These are phyloP conservation scores for Cryptus armator DNA, from an alignment of 2,888 invertebrate genomes.

Conservation along the genomic window DNA sequence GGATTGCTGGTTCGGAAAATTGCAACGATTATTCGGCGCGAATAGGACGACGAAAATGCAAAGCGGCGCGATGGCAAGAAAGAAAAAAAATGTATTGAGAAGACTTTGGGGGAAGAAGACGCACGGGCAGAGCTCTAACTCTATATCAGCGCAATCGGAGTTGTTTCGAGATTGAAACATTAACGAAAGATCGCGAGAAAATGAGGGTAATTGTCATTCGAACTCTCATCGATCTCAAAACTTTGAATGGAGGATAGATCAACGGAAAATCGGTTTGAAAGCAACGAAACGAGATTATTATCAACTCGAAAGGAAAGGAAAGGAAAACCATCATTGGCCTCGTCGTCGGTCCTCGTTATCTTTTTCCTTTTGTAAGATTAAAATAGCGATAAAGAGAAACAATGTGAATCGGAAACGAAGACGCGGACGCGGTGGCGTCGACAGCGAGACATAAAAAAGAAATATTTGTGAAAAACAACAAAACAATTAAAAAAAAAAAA, in stretches of 20 bases:
- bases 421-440: slow-evolving; percentile 13
- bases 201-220: not conserved
- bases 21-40: slow-evolving; percentile 25
- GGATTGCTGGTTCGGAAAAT: not conserved
- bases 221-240: not conserved
- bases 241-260: not conserved
- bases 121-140: not conserved
- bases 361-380: slow-evolving; percentile 31
- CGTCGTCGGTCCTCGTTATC: slow-evolving; percentile 29
- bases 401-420: not conserved
- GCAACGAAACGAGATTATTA: slow-evolving; percentile 33
- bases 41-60: slow-evolving; percentile 22
- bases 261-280: not conserved
- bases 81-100: not conserved
- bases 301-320: not conserved
- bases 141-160: not conserved
- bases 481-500: not conserved
- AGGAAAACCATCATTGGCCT: slow-evolving; percentile 15
- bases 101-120: slow-evolving; percentile 12
- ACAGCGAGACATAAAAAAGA: slow-evolving; percentile 12
- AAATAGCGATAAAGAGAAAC: not conserved
- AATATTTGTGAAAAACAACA: not conserved
- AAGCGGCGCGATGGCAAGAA: not conserved
- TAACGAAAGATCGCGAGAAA: not conserved
- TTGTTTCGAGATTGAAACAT: not conserved